Conservation (phyloP, 2,888 invertebrate genomes). For the Diarsia dahlii region DNA sequence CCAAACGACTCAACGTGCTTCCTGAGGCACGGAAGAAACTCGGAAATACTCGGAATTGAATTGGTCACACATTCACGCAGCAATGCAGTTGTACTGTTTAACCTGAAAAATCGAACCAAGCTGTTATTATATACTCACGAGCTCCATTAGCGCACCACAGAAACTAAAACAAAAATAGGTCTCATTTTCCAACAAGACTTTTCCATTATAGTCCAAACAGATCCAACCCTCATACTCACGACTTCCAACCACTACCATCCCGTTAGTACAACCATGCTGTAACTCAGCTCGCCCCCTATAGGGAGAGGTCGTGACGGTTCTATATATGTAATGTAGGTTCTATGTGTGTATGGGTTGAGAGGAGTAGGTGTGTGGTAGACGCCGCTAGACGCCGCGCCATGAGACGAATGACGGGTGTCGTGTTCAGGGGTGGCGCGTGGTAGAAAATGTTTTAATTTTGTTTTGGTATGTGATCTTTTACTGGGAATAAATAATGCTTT, state of each 20-base stretch:
- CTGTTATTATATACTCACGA: background rate
- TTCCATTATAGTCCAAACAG: background rate
- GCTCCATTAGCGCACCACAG: background rate
- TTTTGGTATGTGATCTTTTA: too few species aligned
- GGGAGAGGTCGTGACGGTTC: conserved; percentile 45
- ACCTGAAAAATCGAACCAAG: background rate
- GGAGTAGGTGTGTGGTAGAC: conserved; percentile 43
- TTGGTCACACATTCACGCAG: too few species aligned
- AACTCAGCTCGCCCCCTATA: conserved; percentile 36
- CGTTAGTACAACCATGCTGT: conserved; percentile 33
- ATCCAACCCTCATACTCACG: conserved; percentile 23
- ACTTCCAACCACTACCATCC: conserved; percentile 10
- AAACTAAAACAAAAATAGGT: background rate
- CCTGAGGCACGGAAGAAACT: too few species aligned
- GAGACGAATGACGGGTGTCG: conserved; percentile 61
- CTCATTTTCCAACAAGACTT: background rate
- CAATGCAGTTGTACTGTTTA: background rate
- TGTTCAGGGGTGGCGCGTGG: conserved; percentile 49
- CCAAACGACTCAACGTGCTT: too few species aligned
- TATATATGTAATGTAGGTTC: conserved; percentile 21
- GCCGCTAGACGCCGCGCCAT: conserved; percentile 48
- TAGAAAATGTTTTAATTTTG: background rate
- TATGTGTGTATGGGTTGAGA: conserved; percentile 5
- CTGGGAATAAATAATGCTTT: too few species aligned
- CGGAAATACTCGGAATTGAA: too few species aligned